A percentile compares a stretch with the other conserved stretches of the same genome.
Evolutionary conservation across 2,797 vertebrate genomes (phyloP).

Genomic region (Hemibagrus guttatus): DNA sequence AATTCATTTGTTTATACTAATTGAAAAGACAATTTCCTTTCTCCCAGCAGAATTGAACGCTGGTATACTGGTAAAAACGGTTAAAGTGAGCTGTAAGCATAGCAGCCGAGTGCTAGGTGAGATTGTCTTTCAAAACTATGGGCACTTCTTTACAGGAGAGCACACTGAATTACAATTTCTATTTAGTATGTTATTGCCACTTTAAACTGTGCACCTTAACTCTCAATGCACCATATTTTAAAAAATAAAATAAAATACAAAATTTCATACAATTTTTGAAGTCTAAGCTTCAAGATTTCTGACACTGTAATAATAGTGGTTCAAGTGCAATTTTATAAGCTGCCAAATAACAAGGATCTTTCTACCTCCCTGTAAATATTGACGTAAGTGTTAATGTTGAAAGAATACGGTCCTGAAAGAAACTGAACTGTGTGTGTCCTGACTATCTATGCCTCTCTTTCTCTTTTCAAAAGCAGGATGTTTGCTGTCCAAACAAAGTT

Average conservation of each 20-base stretch:
- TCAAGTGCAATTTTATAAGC: background rate
- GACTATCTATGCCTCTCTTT: conserved; percentile 51
- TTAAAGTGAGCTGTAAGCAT: background rate
- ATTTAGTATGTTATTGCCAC: background rate
- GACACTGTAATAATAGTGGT: background rate
- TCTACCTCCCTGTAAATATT: too few relatives aligned
- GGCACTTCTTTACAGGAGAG: background rate
- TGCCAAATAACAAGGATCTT: background rate
- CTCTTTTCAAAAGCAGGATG: conserved; percentile 54
- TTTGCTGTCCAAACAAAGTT: conserved; percentile 68
- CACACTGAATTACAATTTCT: background rate
- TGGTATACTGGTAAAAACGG: too few relatives aligned
- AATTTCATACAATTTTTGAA: background rate
- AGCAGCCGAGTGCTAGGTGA: background rate
- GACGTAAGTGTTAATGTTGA: background rate
- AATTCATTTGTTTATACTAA: too few relatives aligned
- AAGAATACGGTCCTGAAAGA: background rate
- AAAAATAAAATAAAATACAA: too few relatives aligned
- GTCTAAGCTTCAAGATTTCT: background rate
- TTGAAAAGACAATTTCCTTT: too few relatives aligned
- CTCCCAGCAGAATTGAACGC: too few relatives aligned
- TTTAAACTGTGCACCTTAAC: background rate
- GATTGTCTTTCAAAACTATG: background rate
- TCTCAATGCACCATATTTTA: background rate
- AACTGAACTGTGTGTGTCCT: conserved; percentile 36